Base-by-base conservation (phyloP, 2,797 vertebrate genomes). In the Crenuchus spilurus region DNA sequence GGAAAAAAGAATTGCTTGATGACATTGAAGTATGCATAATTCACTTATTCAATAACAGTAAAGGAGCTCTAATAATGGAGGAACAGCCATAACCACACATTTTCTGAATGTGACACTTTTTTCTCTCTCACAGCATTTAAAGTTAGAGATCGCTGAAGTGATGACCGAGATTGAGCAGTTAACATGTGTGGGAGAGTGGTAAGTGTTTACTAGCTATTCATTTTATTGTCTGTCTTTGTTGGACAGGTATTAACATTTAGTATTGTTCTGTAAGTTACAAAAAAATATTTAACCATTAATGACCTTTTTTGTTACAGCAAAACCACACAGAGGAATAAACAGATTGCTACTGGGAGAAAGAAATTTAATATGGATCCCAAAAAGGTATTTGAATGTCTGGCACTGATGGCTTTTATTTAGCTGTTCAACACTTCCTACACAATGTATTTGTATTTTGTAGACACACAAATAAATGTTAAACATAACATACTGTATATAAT, bases 341-440 rank as follows among this genome's bases (percentile, higher is more conserved):
- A 99, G 84, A 95, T 99, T 57, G 96, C 96, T 24, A 97, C 98
- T 94, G 97, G 97, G 78, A 94, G 96, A 83, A 99, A 99, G 90
- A 99, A 99, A 84, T 99, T 99, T 91, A 99, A 99, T 87, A 99
- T 99, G 97, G 97, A 99, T 75, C 97, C 96, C 61, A 98, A 98
- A 85, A 99, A 99, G 95, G 97, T 98, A 62, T 71, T 61, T 60
- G 26, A 31, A 6, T 5, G 14, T 2, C 5, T 55, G 11, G 13
- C 4, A 1, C 2, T 55, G 28, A 31, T n/a, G n/a, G n/a, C n/a
- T n/a, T n/a, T n/a, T n/a, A n/a, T n/a, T n/a, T n/a, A n/a, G n/a
- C n/a, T n/a, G n/a, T n/a, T n/a, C n/a, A n/a, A n/a, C n/a, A n/a
- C n/a, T n/a, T n/a, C n/a, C n/a, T n/a, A n/a, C n/a, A n/a, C n/a